Evolutionary conservation across 1,140 invertebrate genomes (phyloP), one percentile per base, ranked within the genome.

Genomic region (Dendroctonus valens): DNA sequence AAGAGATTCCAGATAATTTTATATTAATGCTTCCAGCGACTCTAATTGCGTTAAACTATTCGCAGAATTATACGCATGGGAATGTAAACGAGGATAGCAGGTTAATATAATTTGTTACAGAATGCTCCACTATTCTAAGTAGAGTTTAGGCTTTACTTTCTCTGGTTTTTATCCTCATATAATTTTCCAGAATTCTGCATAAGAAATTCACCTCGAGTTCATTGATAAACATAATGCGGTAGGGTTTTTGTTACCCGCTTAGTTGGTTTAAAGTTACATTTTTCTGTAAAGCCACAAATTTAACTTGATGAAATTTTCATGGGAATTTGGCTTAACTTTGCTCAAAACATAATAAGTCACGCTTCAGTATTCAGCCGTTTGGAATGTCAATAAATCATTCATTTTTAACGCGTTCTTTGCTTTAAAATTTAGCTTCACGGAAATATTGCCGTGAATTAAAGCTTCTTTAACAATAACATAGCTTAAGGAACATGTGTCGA

Each of bases 21-120:
- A 52, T 51, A 61, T 51, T 61, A 52, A 61, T 52, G 59, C 59
- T 52, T 41, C 15, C 38, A 39, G 46, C 14, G 58, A 40, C 26
- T 60, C 58, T 60, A 60, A 60, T 60, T 60, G 48, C 58, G n/a
- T 44, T 58, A 44, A 58, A 58, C 55, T 58, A 58, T 58, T 58
- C 41, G n/a, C 55, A 9, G 55, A 58, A 58, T 38, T 58, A 39
- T 58, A 14, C 55, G 55, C 55, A 6, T 38, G 41, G 55, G 14
- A 9, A 58, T 58, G 8, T 5, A 58, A 58, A 58, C 41, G 40
- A 26, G 55, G 55, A 44, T 44, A 42, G 41, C 12, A 8, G 40
- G n/a, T 58, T 58, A 58, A 58, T 44, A 44, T 44, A 58, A 58
- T 12, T 58, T 58, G 55, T 44, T 58, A 58, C 55, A 26, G 1